Base-by-base conservation (phyloP, 2,888 invertebrate species). In the Chirona hameri region DNA sequence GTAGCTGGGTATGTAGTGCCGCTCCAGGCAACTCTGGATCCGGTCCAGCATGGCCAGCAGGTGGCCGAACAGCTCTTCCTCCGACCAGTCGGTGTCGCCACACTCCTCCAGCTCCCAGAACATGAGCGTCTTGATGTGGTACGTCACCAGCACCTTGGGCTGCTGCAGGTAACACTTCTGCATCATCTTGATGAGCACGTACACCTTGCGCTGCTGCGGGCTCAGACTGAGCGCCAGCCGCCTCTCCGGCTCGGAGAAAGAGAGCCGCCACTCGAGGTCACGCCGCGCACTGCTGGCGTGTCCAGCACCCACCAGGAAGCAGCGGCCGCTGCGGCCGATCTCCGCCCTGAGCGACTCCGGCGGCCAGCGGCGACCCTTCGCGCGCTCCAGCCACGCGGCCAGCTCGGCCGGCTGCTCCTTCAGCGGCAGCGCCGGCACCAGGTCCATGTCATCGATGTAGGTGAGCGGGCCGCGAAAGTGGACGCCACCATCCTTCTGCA, bases 11-110 rank as follows among this genome's bases (percentile, higher is more conserved):
- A 69, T 69, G 15, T n/a, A 14, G 7, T 97, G 97, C 92, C 98
- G 90, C 94, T 96, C 90, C 94, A 99, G 91, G 98, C 99, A 92
- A 99, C 99, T 91, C 99, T 97, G 91, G 98, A 99, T 88, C 99
- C 99, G 91, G 95, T 95, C 89, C 95, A 98, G 90, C 31, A 69
- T 15, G 31, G 1, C 4, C 69, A 69, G 69, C 18, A 69, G 14
- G 18, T 15, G 69, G 0, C 5, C 31, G 31, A 69, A 69, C 0
- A 69, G 12, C 0, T 29, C 0, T 0, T 69, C 3, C 18, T 69
- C 69, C 0, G 15, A 2, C 69, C 52, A 48, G 27, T 18, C 27
- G 81, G 24, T 14, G 14, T 27, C 10, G 52, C 52, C 1, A 27
- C 39, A n/a, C 31, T 12, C 31, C 31, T 72, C 72, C 31, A 72